Evolutionary conservation across 2,888 invertebrate species (phyloP).

Genomic region (Patella pellucida): DNA sequence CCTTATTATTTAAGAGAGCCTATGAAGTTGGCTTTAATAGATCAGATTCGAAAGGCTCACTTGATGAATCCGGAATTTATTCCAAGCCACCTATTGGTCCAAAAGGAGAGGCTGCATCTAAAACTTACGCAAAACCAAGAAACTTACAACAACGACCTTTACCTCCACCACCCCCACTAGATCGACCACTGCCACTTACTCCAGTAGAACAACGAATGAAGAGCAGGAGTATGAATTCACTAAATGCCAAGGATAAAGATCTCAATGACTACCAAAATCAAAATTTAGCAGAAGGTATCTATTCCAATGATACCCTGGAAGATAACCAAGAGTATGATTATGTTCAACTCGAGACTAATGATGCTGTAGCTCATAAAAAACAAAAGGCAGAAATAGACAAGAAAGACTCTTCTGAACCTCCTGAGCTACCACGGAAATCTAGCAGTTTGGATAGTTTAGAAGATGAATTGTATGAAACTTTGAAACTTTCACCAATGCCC

Average conservation of each 20-base stretch:
- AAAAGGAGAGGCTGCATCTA: slow-evolving; percentile 45
- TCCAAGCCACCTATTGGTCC: slow-evolving; percentile 50
- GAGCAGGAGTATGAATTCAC: slow-evolving; percentile 26
- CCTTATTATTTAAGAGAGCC: slow-evolving; percentile 60
- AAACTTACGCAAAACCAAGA: slow-evolving; percentile 29
- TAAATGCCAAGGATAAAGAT: slow-evolving; percentile 15
- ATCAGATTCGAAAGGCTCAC: slow-evolving; percentile 15
- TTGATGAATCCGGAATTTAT: slow-evolving; percentile 23
- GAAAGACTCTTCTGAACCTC: background rate
- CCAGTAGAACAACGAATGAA: slow-evolving; percentile 26
- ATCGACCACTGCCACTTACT: slow-evolving; percentile 52
- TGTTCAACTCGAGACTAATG: slow-evolving; percentile 82
- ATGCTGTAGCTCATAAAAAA: slow-evolving; percentile 73
- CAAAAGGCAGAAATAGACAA: slow-evolving; percentile 23
- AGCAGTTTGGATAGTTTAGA: background rate
- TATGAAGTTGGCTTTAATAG: slow-evolving; percentile 40
- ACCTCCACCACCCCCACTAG: slow-evolving; percentile 62
- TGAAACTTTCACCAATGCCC: background rate
- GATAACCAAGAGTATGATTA: slow-evolving; percentile 92
- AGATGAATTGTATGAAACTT: slow-evolving; percentile 11
- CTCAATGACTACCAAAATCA: background rate
- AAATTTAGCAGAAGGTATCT: slow-evolving; percentile 24
- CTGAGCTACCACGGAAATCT: slow-evolving; percentile 8
- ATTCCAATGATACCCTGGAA: slow-evolving; percentile 71
- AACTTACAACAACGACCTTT: slow-evolving; percentile 78